phyloP scores from a whole-genome alignment of 1,140 invertebrate genomes.

The Halesus radiatus region DNA sequence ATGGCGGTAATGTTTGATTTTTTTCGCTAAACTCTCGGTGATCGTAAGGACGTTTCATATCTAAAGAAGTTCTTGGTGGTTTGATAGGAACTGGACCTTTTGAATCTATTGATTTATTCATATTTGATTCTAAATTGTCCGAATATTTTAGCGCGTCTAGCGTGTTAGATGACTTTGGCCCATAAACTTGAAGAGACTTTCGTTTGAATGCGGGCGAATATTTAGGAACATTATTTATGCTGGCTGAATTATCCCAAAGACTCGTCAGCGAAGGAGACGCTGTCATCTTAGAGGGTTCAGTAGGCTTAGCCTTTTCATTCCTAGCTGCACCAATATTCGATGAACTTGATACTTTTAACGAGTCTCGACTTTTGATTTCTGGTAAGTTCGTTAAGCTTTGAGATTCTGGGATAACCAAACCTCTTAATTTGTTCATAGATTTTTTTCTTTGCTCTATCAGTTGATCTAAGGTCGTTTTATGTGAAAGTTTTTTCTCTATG shows the following conservation, averaged over 20 bases:
- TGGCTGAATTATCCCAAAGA: conserved; percentile 70
- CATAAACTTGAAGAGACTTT: conserved; percentile 79
- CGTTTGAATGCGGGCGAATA: conserved; percentile 88
- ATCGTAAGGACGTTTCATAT: conserved; percentile 46
- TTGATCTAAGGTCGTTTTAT: conserved; percentile 74
- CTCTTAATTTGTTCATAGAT: conserved; percentile 86
- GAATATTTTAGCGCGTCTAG: conserved; percentile 26
- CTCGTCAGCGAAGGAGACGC: conserved; percentile 45
- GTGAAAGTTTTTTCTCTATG: conserved; percentile 64
- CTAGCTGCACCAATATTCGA: conserved; percentile 58
- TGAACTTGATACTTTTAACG: conserved; percentile 49
- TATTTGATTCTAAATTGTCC: conserved; percentile 20
- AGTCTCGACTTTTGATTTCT: conserved; percentile 82
- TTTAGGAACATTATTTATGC: conserved; percentile 76
- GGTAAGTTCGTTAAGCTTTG: conserved; percentile 75
- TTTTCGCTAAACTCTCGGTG: conserved; percentile 45
- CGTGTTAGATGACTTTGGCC: conserved; percentile 56
- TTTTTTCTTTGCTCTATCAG: conserved; percentile 84
- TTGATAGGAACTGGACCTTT: conserved; percentile 46
- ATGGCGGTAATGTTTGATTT: conserved; percentile 48
- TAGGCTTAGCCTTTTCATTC: conserved; percentile 41
- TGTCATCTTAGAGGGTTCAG: conserved; percentile 5
- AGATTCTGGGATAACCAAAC: conserved; percentile 87
- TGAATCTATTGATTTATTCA: conserved; percentile 41
- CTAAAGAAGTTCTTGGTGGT: conserved; percentile 53